Conservation (phyloP, 2,797 vertebrate species). For the Euthynnus affinis region DNA sequence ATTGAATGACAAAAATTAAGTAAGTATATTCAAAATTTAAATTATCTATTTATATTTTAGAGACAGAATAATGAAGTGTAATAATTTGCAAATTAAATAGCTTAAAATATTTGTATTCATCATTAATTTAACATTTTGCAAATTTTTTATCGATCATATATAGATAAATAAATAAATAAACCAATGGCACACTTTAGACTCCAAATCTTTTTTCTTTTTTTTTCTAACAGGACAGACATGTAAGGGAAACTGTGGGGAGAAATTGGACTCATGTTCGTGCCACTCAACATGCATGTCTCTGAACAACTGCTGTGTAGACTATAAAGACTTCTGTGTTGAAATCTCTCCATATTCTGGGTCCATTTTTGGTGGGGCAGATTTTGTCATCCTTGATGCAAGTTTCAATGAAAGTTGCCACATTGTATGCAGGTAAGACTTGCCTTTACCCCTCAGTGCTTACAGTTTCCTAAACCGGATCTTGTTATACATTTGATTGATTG, state of each 20-base stretch:
- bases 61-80: not conserved
- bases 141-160: too few species aligned
- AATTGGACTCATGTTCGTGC: slow-evolving; percentile 88
- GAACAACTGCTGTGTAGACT: slow-evolving; percentile 88
- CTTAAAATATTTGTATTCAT: too few species aligned
- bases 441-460: not conserved
- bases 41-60: not conserved
- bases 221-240: slow-evolving; percentile 86
- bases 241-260: slow-evolving; percentile 83
- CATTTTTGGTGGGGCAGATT: slow-evolving; percentile 91
- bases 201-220: not conserved
- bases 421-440: slow-evolving; percentile 87
- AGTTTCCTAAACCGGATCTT: not conserved
- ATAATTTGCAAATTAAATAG: too few species aligned
- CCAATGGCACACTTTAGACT: not conserved
- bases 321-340: slow-evolving; percentile 87
- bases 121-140: too few species aligned
- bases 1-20: too few species aligned
- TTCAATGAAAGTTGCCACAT: slow-evolving; percentile 71
- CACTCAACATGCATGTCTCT: slow-evolving; percentile 88
- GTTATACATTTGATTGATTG: not conserved
- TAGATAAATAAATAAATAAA: too few species aligned
- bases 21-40: not conserved
- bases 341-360: slow-evolving; percentile 90
- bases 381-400: slow-evolving; percentile 80